phyloP scores from a whole-genome alignment of 1,140 invertebrate species.

The Drosophila santomea region DNA sequence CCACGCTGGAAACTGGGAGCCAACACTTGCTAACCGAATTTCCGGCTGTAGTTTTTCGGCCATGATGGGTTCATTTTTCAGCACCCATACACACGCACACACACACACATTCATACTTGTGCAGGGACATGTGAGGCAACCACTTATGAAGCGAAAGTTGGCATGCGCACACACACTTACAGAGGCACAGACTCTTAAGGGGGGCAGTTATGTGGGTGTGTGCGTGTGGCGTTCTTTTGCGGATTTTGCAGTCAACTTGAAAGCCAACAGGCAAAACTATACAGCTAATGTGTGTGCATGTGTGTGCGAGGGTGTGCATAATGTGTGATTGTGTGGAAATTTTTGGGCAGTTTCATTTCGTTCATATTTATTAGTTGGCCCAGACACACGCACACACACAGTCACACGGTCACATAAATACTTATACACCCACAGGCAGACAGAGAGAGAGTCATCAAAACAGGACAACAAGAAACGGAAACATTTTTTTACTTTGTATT shows the following conservation, averaged over 20 bases:
- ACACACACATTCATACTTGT: slow-evolving; percentile 2
- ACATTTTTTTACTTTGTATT: slow-evolving; percentile 64
- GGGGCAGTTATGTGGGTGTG: slow-evolving; percentile 40
- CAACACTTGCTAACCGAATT: slow-evolving; percentile 81
- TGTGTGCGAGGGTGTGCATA: slow-evolving; percentile 60
- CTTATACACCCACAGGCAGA: slow-evolving; percentile 9
- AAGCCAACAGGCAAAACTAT: slow-evolving; percentile 82
- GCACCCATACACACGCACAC: slow-evolving; percentile 36
- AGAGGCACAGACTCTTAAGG: slow-evolving; percentile 6
- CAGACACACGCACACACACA: slow-evolving; percentile 53
- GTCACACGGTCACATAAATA: slow-evolving; percentile 7
- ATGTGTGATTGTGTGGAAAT: slow-evolving; percentile 83
- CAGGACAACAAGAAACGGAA: slow-evolving; percentile 80
- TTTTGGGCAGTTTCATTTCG: slow-evolving; percentile 84
- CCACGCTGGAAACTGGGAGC: slow-evolving; percentile 55
- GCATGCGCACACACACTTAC: slow-evolving; percentile 48
- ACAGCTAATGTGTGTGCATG: slow-evolving; percentile 68
- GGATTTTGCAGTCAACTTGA: slow-evolving; percentile 81
- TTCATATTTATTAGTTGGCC: slow-evolving; percentile 84
- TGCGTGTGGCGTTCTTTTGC: slow-evolving; percentile 77
- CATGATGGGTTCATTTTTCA: slow-evolving; percentile 83
- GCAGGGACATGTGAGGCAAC: slow-evolving; percentile 53
- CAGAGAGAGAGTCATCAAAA: slow-evolving; percentile 60
- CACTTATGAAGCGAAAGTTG: slow-evolving; percentile 79
- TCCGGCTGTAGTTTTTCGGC: slow-evolving; percentile 81